Percentiles rank a stretch among this genome's conserved stretches.
Conservation (phyloP, 1,140 invertebrate species). For the Potamilus streckersoni region DNA sequence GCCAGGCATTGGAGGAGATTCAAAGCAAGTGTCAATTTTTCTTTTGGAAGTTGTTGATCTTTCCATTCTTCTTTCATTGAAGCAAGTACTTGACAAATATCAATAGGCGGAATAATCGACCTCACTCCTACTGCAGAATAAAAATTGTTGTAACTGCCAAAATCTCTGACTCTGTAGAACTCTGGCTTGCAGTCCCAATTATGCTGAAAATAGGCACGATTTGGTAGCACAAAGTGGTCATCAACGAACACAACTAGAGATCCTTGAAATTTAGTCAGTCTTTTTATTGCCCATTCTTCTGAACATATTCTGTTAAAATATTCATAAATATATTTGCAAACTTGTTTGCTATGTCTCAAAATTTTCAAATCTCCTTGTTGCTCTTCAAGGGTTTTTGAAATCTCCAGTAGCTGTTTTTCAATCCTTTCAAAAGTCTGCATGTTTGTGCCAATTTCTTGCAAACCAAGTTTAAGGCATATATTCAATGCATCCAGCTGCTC, state of each 20-base stretch:
- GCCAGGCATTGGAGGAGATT: background rate
- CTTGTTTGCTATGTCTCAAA: too few relatives aligned
- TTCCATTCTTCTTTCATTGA: background rate
- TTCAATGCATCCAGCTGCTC: background rate
- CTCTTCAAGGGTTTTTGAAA: too few relatives aligned
- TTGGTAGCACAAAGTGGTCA: slow-evolving; percentile 12
- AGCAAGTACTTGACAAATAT: too few relatives aligned
- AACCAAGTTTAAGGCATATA: too few relatives aligned
- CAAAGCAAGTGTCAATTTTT: background rate
- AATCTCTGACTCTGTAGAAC: slow-evolving; percentile 20
- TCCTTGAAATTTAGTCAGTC: background rate
- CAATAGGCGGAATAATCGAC: too few relatives aligned
- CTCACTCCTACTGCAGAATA: too few relatives aligned
- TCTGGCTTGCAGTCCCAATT: slow-evolving; percentile 28
- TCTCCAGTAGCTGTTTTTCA: too few relatives aligned
- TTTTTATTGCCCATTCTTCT: background rate
- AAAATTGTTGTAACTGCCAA: background rate
- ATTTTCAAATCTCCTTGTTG: too few relatives aligned
- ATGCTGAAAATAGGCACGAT: slow-evolving; percentile 19
- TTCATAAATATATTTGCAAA: too few relatives aligned
- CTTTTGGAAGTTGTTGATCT: background rate
- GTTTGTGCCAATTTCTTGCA: too few relatives aligned
- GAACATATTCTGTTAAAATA: too few relatives aligned
- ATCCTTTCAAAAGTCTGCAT: too few relatives aligned
- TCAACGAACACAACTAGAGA: slow-evolving; percentile 16